Evolutionary conservation across 2,113 vertebrate species (phyloP).

Genomic region (Phycodurus eques): DNA sequence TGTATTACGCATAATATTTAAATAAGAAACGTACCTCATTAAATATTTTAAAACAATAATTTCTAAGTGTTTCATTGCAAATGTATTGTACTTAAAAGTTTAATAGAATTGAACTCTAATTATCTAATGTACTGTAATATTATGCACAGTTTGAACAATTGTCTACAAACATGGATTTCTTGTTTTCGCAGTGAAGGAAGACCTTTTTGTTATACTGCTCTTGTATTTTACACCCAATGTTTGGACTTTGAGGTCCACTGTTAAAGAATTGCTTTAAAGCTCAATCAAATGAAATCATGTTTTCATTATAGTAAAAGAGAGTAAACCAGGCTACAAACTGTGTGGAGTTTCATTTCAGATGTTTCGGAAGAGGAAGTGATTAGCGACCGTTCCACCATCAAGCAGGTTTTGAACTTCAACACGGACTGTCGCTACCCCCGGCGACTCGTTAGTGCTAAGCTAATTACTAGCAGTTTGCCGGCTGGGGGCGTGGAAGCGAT

Average conservation of each 20-base stretch:
- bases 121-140: too few relatives aligned
- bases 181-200: too few relatives aligned
- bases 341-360: not conserved
- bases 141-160: too few relatives aligned
- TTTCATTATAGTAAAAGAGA: not conserved
- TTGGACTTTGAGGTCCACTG: not conserved
- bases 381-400: slow-evolving; percentile 17
- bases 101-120: too few relatives aligned
- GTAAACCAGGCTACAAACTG: not conserved
- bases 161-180: too few relatives aligned
- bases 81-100: too few relatives aligned
- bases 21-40: too few relatives aligned
- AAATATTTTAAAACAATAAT: too few relatives aligned
- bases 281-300: not conserved
- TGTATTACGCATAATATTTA: too few relatives aligned
- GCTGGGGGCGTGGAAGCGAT: slow-evolving; percentile 41
- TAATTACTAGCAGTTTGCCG: slow-evolving; percentile 62
- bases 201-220: too few relatives aligned
- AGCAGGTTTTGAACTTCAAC: slow-evolving; percentile 36
- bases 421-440: slow-evolving; percentile 54
- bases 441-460: slow-evolving; percentile 63
- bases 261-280: not conserved
- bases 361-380: slow-evolving; percentile 1
- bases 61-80: too few relatives aligned
- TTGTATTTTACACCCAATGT: not conserved